These are phyloP conservation scores for Gobionotothen gibberifrons DNA, from an alignment of 2,797 vertebrate genomes.

Conservation along the genomic window DNA sequence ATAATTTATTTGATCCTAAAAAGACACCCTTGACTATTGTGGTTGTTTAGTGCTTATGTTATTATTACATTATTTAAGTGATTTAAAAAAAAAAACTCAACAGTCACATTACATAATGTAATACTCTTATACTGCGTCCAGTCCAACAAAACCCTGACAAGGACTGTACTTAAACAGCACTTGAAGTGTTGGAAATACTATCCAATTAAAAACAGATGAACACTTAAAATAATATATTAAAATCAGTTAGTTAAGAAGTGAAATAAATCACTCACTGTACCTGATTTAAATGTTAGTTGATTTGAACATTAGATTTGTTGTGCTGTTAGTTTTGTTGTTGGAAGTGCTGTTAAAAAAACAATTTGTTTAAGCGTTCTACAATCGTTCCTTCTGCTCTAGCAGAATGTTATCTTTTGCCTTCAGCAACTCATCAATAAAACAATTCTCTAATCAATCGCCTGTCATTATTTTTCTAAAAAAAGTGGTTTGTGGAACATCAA, in stretches of 20 bases:
- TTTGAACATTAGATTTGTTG: slow-evolving; percentile 54
- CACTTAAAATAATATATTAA: slow-evolving; percentile 44
- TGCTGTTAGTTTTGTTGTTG: slow-evolving; percentile 56
- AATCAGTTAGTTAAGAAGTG: slow-evolving; percentile 42
- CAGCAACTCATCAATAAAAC: slow-evolving; percentile 84
- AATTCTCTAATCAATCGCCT: slow-evolving; percentile 61
- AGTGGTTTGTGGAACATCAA: background rate
- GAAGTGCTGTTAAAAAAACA: slow-evolving; percentile 59
- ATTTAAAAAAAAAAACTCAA: slow-evolving; percentile 45
- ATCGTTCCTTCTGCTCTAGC: slow-evolving; percentile 83
- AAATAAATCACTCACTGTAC: slow-evolving; percentile 48
- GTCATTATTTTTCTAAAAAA: slow-evolving; percentile 36
- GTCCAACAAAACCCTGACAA: slow-evolving; percentile 28
- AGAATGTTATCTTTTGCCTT: slow-evolving; percentile 82
- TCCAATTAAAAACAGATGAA: slow-evolving; percentile 18
- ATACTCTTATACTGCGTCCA: slow-evolving; percentile 12
- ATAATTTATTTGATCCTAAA: slow-evolving; percentile 75
- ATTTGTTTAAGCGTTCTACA: slow-evolving; percentile 81
- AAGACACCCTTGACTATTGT: slow-evolving; percentile 70
- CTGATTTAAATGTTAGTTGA: slow-evolving; percentile 40
- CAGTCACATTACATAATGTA: slow-evolving; percentile 61
- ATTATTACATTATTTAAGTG: slow-evolving; percentile 57
- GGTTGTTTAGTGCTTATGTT: slow-evolving; percentile 73
- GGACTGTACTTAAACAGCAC: slow-evolving; percentile 25
- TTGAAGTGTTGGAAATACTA: slow-evolving; percentile 38